Evolutionary conservation across 2,888 invertebrate species (phyloP).

Genomic region (Drosophila nigricruria): DNA sequence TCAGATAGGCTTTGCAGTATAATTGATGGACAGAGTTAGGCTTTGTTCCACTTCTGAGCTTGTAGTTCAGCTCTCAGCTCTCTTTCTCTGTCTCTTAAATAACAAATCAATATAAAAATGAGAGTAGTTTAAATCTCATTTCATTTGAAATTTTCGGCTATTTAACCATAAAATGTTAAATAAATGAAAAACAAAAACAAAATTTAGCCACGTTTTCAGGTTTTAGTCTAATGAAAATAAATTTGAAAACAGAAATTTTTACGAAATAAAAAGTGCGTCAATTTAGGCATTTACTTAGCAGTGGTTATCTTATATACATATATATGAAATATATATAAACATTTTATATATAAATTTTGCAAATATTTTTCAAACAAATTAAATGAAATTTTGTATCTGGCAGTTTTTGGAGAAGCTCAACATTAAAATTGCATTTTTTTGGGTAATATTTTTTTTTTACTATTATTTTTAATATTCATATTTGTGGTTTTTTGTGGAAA

Average conservation of each 20-base stretch:
- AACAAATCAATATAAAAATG: too few species aligned
- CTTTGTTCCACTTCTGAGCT: too few species aligned
- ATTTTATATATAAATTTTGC: not conserved
- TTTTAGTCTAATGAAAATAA: not conserved
- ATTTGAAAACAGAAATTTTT: not conserved
- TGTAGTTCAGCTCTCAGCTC: too few species aligned
- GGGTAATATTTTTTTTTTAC: constrained; percentile 7
- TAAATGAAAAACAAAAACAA: not conserved
- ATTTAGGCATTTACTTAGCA: constrained; percentile 14
- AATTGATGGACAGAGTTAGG: too few species aligned
- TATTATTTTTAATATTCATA: constrained; percentile 19
- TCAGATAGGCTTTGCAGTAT: too few species aligned
- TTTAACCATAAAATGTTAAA: not conserved
- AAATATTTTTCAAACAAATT: not conserved
- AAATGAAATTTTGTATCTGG: not conserved
- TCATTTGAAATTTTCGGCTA: not conserved
- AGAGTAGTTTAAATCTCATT: not conserved
- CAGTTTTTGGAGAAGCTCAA: constrained; percentile 17
- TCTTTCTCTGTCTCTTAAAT: too few species aligned
- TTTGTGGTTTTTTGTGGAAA: constrained; percentile 35
- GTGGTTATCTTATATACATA: not conserved
- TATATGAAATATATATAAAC: constrained; percentile 2
- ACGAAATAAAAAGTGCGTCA: constrained; percentile 16
- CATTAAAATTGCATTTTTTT: constrained; percentile 36
- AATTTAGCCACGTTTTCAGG: not conserved